phyloP scores from a whole-genome alignment of 2,888 invertebrate genomes.

The Toxonevra muliebris region DNA sequence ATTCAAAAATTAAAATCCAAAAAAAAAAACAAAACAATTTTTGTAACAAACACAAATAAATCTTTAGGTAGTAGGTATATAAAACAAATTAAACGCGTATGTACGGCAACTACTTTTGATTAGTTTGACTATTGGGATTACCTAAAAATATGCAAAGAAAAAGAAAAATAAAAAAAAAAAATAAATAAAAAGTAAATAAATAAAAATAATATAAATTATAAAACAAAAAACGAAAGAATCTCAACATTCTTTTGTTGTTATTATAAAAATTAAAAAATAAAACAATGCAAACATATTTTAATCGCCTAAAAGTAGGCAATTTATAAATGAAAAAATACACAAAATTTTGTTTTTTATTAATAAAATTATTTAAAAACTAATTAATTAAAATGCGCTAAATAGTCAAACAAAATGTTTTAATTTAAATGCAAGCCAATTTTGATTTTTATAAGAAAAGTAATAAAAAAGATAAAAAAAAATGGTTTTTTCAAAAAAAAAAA shows the following conservation, averaged over 20 bases:
- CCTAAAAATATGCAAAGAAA: slow-evolving; percentile 49
- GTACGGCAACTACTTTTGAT: slow-evolving; percentile 60
- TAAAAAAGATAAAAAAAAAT: background rate
- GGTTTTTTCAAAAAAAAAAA: too few relatives aligned
- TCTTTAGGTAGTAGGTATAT: slow-evolving; percentile 22
- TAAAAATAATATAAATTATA: slow-evolving; percentile 6
- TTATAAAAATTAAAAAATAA: background rate
- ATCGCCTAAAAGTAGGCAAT: slow-evolving; percentile 4
- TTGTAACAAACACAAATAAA: slow-evolving; percentile 38
- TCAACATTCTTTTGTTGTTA: background rate
- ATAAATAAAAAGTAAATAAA: slow-evolving; percentile 24
- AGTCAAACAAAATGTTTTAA: too few relatives aligned
- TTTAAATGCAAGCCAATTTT: background rate
- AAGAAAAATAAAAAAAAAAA: slow-evolving; percentile 29
- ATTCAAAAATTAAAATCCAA: background rate
- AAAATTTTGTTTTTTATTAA: too few relatives aligned
- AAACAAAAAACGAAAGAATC: background rate
- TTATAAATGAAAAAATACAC: too few relatives aligned
- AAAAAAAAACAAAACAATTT: background rate
- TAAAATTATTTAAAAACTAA: too few relatives aligned
- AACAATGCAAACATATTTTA: background rate
- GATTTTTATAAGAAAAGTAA: background rate
- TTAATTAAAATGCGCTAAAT: too few relatives aligned
- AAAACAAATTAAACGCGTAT: background rate
- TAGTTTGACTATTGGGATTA: slow-evolving; percentile 65